Conservation (phyloP, 2,113 vertebrate genomes). For the Zapornia atra region DNA sequence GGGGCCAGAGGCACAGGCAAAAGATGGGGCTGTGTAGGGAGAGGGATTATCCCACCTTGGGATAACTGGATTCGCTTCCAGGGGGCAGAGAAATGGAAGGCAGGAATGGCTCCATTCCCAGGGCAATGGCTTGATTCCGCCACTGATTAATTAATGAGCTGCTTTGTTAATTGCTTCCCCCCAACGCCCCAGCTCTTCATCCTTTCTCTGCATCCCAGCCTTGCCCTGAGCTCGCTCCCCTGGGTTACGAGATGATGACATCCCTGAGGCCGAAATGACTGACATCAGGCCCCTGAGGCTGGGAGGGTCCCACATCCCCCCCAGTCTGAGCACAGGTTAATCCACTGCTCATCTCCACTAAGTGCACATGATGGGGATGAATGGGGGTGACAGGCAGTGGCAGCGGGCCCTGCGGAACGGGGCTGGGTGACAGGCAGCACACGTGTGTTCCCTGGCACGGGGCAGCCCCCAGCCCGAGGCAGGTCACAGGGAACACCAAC, state of each 20-base stretch:
- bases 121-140: no score
- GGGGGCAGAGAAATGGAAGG: background rate
- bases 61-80: background rate
- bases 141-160: background rate
- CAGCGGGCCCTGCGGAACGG: background rate
- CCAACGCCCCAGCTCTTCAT: background rate
- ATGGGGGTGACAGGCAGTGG: background rate
- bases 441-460: constrained; percentile 16
- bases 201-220: background rate
- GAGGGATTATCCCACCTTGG: background rate
- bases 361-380: background rate
- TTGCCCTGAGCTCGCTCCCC: background rate
- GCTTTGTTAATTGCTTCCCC: background rate
- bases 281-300: fast-evolving
- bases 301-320: fast-evolving
- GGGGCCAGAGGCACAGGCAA: background rate
- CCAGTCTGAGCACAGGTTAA: background rate
- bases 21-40: background rate
- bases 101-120: background rate
- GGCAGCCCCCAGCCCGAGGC: background rate
- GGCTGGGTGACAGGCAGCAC: background rate
- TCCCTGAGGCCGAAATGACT: background rate
- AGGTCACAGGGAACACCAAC: background rate
- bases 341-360: background rate
- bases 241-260: fast-evolving